These are phyloP conservation scores for Latrodectus elegans DNA, from an alignment of 2,888 invertebrate species.

Conservation along the genomic window DNA sequence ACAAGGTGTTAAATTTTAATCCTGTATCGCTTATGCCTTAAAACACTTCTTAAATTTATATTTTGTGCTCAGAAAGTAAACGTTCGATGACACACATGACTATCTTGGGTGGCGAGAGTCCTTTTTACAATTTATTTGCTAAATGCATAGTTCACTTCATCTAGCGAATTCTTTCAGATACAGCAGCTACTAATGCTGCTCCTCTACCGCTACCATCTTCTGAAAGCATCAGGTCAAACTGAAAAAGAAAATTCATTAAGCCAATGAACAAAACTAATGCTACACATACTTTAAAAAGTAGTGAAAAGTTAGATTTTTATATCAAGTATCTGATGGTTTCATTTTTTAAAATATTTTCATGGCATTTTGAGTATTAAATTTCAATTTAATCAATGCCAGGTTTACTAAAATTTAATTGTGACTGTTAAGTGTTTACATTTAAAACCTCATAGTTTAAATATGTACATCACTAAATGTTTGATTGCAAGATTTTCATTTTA, in stretches of 20 bases:
- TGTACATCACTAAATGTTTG: constrained; percentile 34
- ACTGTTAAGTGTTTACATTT: no score
- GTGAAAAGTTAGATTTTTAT: background rate
- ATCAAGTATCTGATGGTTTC: no score
- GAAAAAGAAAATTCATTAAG: constrained; percentile 71
- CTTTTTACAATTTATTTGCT: constrained; percentile 43
- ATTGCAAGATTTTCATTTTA: constrained; percentile 14
- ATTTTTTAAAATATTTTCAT: no score
- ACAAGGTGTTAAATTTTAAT: constrained; percentile 24
- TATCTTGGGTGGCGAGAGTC: constrained; percentile 49
- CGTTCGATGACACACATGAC: constrained; percentile 41
- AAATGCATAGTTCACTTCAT: constrained; percentile 17
- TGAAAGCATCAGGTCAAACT: constrained; percentile 94
- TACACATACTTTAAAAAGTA: background rate
- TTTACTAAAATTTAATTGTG: no score
- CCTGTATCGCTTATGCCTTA: constrained; percentile 32
- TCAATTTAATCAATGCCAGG: no score
- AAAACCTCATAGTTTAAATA: background rate
- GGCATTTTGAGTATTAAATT: no score
- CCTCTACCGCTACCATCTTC: constrained; percentile 97
- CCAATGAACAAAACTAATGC: constrained; percentile 41
- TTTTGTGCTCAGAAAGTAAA: constrained; percentile 36
- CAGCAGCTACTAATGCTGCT: constrained; percentile 96
- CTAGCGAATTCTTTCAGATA: constrained; percentile 75
- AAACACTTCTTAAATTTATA: constrained; percentile 40